phyloP scores from a whole-genome alignment of 1,140 invertebrate species.

The Camponotus pennsylvanicus region DNA sequence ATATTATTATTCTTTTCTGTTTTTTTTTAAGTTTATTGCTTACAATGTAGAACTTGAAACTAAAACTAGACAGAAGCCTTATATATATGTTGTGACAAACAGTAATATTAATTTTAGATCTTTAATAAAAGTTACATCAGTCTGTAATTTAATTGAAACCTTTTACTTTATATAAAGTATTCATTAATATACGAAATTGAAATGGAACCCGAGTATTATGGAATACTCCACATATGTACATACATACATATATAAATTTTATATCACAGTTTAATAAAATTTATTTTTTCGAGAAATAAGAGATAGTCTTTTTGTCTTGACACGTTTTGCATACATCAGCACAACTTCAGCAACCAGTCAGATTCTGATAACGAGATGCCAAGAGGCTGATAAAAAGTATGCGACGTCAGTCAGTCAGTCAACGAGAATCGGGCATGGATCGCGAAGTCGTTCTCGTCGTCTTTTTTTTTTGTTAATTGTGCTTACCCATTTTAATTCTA shows the following conservation, averaged over 20 bases:
- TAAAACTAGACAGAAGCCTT: not conserved
- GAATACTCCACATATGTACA: not conserved
- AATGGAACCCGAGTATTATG: not conserved
- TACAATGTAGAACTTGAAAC: not conserved
- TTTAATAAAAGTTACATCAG: not conserved
- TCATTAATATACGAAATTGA: no score
- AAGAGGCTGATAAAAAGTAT: conserved; percentile 71
- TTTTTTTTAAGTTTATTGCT: not conserved
- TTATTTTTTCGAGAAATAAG: not conserved
- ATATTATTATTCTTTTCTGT: not conserved
- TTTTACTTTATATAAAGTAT: not conserved
- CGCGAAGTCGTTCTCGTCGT: not conserved
- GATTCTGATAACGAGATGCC: conserved; percentile 73
- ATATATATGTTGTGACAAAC: not conserved
- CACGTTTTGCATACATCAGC: conserved; percentile 59
- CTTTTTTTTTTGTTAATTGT: not conserved
- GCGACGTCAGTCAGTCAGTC: conserved; percentile 58
- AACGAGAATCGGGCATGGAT: conserved; percentile 39
- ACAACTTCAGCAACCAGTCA: conserved; percentile 67
- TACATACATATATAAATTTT: not conserved
- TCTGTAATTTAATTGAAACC: not conserved
- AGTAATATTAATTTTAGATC: not conserved
- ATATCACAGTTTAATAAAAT: not conserved
- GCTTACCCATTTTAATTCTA: not conserved
- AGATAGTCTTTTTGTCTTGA: conserved; percentile 21